Percentiles rank a stretch among this genome's conserved stretches.
Evolutionary conservation across 2,797 vertebrate genomes (phyloP).

Genomic region (Pseudomugil tenellus): DNA sequence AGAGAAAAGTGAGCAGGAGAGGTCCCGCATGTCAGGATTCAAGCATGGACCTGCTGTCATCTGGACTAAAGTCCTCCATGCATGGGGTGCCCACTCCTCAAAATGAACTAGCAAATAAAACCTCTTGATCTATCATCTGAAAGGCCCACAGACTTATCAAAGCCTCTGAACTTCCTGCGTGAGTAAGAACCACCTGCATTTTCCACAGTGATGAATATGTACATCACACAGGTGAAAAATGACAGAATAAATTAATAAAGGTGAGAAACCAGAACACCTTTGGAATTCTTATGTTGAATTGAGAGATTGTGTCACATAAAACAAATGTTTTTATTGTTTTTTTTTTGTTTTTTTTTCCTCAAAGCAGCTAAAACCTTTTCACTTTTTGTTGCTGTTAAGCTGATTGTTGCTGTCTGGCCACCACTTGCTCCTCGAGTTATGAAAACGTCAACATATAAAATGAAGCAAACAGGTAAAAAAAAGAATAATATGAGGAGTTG

Average conservation of each 20-base stretch:
- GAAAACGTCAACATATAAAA: neutral
- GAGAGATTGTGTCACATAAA: no score
- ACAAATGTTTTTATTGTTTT: no score
- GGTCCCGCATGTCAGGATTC: neutral
- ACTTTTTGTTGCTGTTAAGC: neutral
- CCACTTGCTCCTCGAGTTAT: neutral
- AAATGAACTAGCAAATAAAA: neutral
- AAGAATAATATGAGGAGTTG: constrained; percentile 13
- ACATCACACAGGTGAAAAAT: constrained; percentile 7
- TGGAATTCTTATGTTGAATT: no score
- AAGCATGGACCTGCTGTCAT: neutral
- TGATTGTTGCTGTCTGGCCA: neutral
- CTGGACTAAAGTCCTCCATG: neutral
- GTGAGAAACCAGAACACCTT: constrained; percentile 10
- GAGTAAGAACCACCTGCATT: neutral
- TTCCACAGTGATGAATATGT: neutral
- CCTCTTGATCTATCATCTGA: neutral
- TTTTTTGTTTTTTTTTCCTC: no score
- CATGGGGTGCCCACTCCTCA: neutral
- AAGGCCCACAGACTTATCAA: constrained; percentile 2
- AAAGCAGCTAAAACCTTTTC: neutral
- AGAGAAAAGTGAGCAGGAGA: neutral
- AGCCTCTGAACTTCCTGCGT: neutral
- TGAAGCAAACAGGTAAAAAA: neutral
- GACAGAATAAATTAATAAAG: neutral